phyloP scores from a whole-genome alignment of 2,888 invertebrate genomes.

The Leptinotarsa peninsularis region DNA sequence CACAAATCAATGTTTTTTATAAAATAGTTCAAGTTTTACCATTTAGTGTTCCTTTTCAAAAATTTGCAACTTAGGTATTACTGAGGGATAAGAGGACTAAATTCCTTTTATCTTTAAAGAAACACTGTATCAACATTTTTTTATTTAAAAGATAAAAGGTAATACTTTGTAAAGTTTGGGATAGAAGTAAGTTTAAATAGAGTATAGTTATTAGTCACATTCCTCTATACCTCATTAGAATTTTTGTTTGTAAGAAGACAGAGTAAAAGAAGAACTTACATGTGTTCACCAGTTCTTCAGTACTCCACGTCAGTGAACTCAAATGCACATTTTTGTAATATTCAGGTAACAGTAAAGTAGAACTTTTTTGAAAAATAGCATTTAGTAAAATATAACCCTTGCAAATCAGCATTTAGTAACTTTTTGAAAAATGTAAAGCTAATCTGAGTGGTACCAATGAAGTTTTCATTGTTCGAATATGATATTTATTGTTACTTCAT shows the following conservation, averaged over 20 bases:
- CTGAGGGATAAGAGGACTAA: not conserved
- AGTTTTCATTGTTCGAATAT: not conserved
- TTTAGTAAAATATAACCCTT: not conserved
- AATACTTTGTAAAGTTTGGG: too few species aligned
- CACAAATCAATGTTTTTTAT: conserved; percentile 25
- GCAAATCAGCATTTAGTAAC: not conserved
- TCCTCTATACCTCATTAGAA: too few species aligned
- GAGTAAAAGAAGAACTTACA: not conserved
- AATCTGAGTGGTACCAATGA: not conserved
- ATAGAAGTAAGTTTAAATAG: too few species aligned
- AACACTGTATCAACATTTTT: not conserved
- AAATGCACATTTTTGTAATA: not conserved
- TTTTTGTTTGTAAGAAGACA: not conserved
- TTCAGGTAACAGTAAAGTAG: not conserved
- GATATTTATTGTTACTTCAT: not conserved
- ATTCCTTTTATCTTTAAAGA: not conserved
- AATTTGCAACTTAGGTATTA: conserved; percentile 5
- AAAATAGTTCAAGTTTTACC: conserved; percentile 25
- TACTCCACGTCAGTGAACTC: not conserved
- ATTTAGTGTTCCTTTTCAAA: conserved; percentile 24
- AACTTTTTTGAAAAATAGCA: not conserved
- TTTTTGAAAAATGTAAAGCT: not conserved
- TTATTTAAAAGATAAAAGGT: too few species aligned
- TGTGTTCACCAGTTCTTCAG: not conserved
- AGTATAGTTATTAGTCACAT: too few species aligned